phyloP scores from a whole-genome alignment of 2,113 vertebrate species.

The Dasypus novemcinctus region DNA sequence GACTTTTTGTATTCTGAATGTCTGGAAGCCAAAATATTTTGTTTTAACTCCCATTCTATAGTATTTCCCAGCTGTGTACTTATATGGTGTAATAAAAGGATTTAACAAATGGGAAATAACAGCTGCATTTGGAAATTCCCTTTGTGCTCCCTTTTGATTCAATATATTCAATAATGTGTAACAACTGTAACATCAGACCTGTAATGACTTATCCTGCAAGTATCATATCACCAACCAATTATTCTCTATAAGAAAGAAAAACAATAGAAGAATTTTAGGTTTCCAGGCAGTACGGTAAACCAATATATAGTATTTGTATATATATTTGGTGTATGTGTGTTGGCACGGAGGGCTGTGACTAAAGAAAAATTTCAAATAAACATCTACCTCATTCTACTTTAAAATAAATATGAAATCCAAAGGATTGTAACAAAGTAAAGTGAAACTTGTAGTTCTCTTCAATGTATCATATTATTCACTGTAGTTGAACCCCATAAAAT shows the following conservation, averaged over 20 bases:
- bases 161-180: slow-evolving; percentile 84
- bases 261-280: slow-evolving; percentile 58
- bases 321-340: background rate
- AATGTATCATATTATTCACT: background rate
- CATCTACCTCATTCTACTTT: slow-evolving; percentile 43
- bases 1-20: slow-evolving; percentile 84
- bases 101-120: slow-evolving; percentile 87
- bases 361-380: slow-evolving; percentile 39
- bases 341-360: background rate
- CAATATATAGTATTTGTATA: background rate
- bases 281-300: slow-evolving; percentile 42
- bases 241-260: slow-evolving; percentile 71
- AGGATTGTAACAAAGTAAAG: background rate
- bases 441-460: background rate
- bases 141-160: slow-evolving; percentile 83
- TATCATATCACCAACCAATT: slow-evolving; percentile 74
- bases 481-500: background rate
- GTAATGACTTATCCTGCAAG: slow-evolving; percentile 77
- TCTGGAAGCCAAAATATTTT: slow-evolving; percentile 88
- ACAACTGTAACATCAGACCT: slow-evolving; percentile 84
- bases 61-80: slow-evolving; percentile 87
- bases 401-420: slow-evolving; percentile 57
- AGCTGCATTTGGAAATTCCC: slow-evolving; percentile 87
- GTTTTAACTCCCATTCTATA: slow-evolving; percentile 85
- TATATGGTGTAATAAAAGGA: slow-evolving; percentile 85